These are phyloP conservation scores for Ciconia nigra DNA, from an alignment of 2,797 vertebrate genomes.

Conservation along the genomic window DNA sequence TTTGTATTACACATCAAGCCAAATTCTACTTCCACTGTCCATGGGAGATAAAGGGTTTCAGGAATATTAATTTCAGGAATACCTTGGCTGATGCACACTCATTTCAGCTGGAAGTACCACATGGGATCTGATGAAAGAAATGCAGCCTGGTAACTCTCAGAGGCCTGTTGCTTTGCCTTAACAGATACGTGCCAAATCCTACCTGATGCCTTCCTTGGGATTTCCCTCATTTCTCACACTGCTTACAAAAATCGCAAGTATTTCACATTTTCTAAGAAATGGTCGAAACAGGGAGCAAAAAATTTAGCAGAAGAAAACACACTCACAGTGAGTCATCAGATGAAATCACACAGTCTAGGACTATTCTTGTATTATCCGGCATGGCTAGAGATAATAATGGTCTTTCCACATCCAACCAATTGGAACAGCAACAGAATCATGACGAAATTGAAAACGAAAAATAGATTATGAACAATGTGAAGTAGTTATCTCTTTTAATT, in stretches of 20 bases:
- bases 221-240: neutral
- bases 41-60: neutral
- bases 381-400: neutral
- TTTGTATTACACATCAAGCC: neutral
- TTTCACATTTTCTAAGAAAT: neutral
- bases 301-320: neutral
- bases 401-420: neutral
- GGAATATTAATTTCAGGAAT: neutral
- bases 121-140: neutral
- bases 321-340: neutral
- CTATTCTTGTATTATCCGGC: neutral
- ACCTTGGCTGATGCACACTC: neutral
- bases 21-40: neutral
- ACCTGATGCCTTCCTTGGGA: neutral
- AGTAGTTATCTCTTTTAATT: neutral
- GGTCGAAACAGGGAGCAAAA: neutral
- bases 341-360: neutral
- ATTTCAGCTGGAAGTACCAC: neutral
- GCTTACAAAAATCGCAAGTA: neutral
- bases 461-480: neutral
- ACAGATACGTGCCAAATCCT: neutral
- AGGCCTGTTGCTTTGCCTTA: neutral
- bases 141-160: neutral
- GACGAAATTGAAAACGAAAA: neutral
- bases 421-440: neutral